Evolutionary conservation across 2,888 invertebrate species (phyloP), one percentile per base, ranked within the genome.

Genomic region (Trichopria drosophilae): DNA sequence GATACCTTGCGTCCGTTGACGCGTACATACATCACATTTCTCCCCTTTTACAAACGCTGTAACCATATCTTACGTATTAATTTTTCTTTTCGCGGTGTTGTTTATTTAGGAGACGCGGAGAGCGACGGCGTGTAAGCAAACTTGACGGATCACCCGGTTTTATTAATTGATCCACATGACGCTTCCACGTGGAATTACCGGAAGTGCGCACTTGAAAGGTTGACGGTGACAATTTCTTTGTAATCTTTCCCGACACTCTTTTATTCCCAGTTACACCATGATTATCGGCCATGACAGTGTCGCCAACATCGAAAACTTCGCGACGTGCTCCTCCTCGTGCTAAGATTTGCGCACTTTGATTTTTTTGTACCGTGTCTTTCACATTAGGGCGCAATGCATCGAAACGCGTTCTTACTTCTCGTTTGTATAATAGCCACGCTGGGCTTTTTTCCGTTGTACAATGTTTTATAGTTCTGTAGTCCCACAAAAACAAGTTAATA

Each of bases 361-460:
- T 29, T 7, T 18, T 20, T n/a, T 41, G 13, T n/a, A 52, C 42
- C 5, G 9, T 22, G 16, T 3, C 4, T 6, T 6, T 19, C 4
- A 47, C 31, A n/a, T 42, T 26, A 4, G 47, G 46, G n/a, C 35
- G 20, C n/a, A 52, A 42, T 20, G 42, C 9, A 23, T 52, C 52
- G 19, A 46, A 52, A 31, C 46, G 28, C 13, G 51, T 41, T 35
- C 47, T 20, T 22, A 52, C 10, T 1, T 55, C 47, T 19, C 54
- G 13, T 15, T 55, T 53, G 16, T 32, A 55, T 35, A 53, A 41
- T 20, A 57, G 10, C n/a, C 42, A 42, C 15, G 51, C 51, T 3
- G 53, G 54, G 12, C 35, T 47, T 44, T 40, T 44, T 9, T 46
- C 46, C 18, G 57, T 54, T 12, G 54, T 57, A 42, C 52, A 40